Percentiles rank a stretch among this genome's conserved stretches.
These are phyloP conservation scores for Neodiprion pinetum DNA, from an alignment of 1,140 invertebrate species.

Conservation along the genomic window DNA sequence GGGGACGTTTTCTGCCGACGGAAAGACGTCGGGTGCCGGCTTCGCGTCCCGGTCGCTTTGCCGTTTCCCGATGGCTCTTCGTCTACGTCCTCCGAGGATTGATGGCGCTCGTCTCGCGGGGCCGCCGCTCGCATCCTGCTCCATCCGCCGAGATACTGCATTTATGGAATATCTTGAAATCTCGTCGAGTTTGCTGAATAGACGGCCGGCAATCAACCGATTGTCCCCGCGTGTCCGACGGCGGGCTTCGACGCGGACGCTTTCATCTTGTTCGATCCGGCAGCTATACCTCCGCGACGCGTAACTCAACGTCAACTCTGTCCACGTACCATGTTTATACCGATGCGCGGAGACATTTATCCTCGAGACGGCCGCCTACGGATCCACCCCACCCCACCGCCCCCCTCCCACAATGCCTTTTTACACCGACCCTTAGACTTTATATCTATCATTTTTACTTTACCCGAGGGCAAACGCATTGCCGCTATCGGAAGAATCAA, in stretches of 20 bases:
- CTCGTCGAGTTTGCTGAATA: slow-evolving; percentile 31
- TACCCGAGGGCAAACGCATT: no score
- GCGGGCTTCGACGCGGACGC: neutral
- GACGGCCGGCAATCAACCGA: slow-evolving; percentile 27
- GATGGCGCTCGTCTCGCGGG: slow-evolving; percentile 41
- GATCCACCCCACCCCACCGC: no score
- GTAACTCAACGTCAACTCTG: slow-evolving; percentile 22
- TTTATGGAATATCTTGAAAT: slow-evolving; percentile 58
- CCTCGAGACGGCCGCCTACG: no score
- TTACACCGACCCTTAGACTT: no score
- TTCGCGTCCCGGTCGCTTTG: slow-evolving; percentile 44
- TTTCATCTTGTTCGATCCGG: slow-evolving; percentile 17
- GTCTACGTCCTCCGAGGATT: slow-evolving; percentile 52
- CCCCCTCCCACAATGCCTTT: no score
- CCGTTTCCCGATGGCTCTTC: slow-evolving; percentile 49
- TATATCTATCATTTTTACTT: no score
- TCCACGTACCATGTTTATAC: neutral
- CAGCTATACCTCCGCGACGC: neutral
- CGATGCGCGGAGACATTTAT: neutral
- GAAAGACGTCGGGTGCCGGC: slow-evolving; percentile 12
- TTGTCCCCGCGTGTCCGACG: slow-evolving; percentile 20
- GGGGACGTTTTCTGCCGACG: neutral
- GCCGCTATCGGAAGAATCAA: no score
- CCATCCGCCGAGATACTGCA: slow-evolving; percentile 38
- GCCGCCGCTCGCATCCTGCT: slow-evolving; percentile 18